Evolutionary conservation across 2,888 invertebrate genomes (phyloP).

Genomic region (Tortrix viridana): DNA sequence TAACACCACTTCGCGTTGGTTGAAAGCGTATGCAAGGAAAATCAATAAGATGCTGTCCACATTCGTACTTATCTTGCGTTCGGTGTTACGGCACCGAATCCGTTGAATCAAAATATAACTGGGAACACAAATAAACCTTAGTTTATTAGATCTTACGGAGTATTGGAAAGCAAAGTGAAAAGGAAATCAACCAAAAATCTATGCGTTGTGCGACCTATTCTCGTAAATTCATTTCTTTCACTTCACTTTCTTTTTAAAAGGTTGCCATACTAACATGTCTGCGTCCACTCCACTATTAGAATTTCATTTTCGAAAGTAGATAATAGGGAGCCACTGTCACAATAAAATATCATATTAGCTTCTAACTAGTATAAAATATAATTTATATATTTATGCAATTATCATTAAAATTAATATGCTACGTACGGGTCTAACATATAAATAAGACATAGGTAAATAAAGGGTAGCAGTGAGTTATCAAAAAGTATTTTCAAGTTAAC

Average conservation of each 20-base stretch:
- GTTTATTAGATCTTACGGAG: constrained; percentile 81
- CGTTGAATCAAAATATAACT: constrained; percentile 76
- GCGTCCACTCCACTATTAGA: constrained; percentile 16
- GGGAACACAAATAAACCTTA: constrained; percentile 77
- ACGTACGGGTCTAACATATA: too few relatives aligned
- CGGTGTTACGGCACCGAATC: constrained; percentile 66
- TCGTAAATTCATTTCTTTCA: constrained; percentile 84
- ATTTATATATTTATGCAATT: not conserved
- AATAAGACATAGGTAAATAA: too few relatives aligned
- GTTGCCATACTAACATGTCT: constrained; percentile 61
- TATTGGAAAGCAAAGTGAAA: constrained; percentile 82
- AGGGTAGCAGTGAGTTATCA: too few relatives aligned
- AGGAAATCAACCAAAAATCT: constrained; percentile 85
- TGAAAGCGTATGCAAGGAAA: constrained; percentile 83
- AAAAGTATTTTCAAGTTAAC: too few relatives aligned
- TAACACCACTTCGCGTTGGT: constrained; percentile 82
- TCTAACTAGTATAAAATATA: constrained; percentile 6
- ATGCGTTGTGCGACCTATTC: constrained; percentile 83
- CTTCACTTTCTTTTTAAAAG: constrained; percentile 82
- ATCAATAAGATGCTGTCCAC: constrained; percentile 84
- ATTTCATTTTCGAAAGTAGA: not conserved
- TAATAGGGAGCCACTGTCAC: constrained; percentile 26
- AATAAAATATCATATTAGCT: constrained; percentile 16
- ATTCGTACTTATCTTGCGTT: constrained; percentile 77
- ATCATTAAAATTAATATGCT: too few relatives aligned